Evolutionary conservation across 2,797 vertebrate genomes (phyloP), one percentile per base, ranked within the genome.

Genomic region (Botia almorhae): DNA sequence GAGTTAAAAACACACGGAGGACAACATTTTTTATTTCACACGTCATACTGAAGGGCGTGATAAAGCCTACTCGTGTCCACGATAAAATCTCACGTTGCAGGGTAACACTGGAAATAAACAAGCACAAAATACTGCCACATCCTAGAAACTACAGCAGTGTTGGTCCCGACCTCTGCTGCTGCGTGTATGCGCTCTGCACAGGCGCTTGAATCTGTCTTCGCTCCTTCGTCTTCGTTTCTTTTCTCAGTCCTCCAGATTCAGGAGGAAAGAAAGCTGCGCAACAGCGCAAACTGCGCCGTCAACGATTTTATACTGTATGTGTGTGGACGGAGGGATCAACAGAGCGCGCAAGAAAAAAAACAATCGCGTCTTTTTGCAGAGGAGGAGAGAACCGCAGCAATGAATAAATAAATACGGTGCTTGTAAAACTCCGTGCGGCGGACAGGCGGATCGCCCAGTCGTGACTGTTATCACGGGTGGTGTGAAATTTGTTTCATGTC

Each of bases 391-490:
- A 53, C 77, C 71, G 81, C 83, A 82, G 65, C 78, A 43, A 85
- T 78, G 64, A 82, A 82, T 80, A 80, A 68, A 85, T 84, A 85
- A 87, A 85, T 67, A 82, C 76, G 78, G 74, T 69, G 74, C 17
- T 82, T 75, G 78, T 75, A 90, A 91, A 81, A 69, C 8, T 58
- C 85, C 86, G 85, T 86, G 81, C 84, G 21, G 26, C 85, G 29
- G 84, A 87, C 87, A 87, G 87, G 78, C 89, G 87, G 89, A 85
- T 90, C 86, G 88, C 87, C 84, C 89, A 88, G 89, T 81, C 78
- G n/a, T 21, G 46, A 4, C 0, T 53, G 56, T 55, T 64, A 36
- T 21, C 50, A 29, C 26, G 48, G 51, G 51, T 74, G 78, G 61
- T 79, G 55, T 80, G 61, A 78, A 48, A 76, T 74, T 53, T 58